Percentiles rank a stretch among this genome's conserved stretches.
Evolutionary conservation across 2,888 invertebrate genomes (phyloP).

Genomic region (Brachypalpus laphriformis): DNA sequence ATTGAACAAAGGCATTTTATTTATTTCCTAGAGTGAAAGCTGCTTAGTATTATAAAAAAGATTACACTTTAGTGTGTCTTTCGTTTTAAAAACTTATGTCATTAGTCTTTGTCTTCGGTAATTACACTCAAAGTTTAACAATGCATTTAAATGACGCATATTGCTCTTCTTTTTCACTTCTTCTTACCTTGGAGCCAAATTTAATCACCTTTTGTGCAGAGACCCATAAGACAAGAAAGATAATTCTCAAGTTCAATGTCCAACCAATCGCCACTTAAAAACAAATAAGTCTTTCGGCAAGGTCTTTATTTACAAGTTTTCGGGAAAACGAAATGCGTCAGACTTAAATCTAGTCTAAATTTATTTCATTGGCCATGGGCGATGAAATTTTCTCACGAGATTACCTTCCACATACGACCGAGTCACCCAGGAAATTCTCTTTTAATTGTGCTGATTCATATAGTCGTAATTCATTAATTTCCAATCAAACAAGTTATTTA

Average conservation of each 20-base stretch:
- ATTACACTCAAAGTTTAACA: too few species aligned
- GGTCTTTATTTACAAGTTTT: slow-evolving; percentile 3
- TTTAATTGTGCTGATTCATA: not conserved
- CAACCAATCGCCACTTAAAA: too few species aligned
- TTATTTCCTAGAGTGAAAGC: too few species aligned
- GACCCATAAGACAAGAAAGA: not conserved
- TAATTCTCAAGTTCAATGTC: not conserved
- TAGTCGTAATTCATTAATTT: not conserved
- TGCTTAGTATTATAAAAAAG: too few species aligned
- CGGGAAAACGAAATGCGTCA: not conserved
- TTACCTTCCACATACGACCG: slow-evolving; percentile 8
- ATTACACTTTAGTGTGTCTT: too few species aligned
- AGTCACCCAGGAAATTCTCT: not conserved
- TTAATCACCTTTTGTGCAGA: too few species aligned
- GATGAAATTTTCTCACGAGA: not conserved
- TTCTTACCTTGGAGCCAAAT: not conserved
- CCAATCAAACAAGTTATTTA: not conserved
- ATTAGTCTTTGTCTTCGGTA: too few species aligned
- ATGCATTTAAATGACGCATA: not conserved
- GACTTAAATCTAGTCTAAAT: not conserved
- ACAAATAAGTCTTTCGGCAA: too few species aligned
- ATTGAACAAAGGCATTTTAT: too few species aligned
- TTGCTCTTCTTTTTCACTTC: not conserved
- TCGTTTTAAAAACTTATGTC: too few species aligned
- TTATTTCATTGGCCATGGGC: not conserved